Evolutionary conservation across 2,113 vertebrate species (phyloP), one percentile per base, ranked within the genome.

Genomic region (Aphyosemion australe): DNA sequence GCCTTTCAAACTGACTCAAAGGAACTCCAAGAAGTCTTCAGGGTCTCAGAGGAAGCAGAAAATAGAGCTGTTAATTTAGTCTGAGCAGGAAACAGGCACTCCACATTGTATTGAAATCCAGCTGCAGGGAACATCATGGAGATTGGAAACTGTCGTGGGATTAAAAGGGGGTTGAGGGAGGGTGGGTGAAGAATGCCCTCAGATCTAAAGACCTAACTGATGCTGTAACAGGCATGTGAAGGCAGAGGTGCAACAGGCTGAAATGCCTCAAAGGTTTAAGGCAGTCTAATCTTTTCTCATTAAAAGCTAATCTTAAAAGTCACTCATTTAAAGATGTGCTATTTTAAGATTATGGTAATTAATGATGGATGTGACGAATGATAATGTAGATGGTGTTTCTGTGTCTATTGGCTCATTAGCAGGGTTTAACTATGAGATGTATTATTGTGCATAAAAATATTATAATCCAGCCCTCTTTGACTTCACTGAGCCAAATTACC

Each of bases 311-410:
- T 32, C 16, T 19, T n/a, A 42, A 55, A 26, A 55, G 19, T 54
- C 15, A 32, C 50, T 19, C 8, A 61, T 61, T 66, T 56, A 56
- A 56, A 37, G 37, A 56, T 14, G 18, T 15, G 37, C 49, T 39
- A 41, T 56, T 66, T 39, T 56, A 41, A 9, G 52, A 32, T 56
- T 19, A 50, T 21, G 0, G 8, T 37, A 18, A 54, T 54, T 37
- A 65, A 65, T 45, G 3, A 11, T 9, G 7, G 62, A 53, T 46
- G n/a, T 34, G 41, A 45, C 48, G 53, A n/a, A 47, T 47, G 45
- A 43, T 31, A 34, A 37, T 37, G 46, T 39, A 48, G 43, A 7
- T 48, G 31, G 54, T 37, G 51, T 16, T 26, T 65, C 37, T 37
- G 51, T 37, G 42, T 26, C 2, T 37, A 34, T n/a, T 37, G 63